Evolutionary conservation across 2,888 invertebrate genomes (phyloP), one percentile per base, ranked within the genome.

Genomic region (Pachycephus smyrnensis): DNA sequence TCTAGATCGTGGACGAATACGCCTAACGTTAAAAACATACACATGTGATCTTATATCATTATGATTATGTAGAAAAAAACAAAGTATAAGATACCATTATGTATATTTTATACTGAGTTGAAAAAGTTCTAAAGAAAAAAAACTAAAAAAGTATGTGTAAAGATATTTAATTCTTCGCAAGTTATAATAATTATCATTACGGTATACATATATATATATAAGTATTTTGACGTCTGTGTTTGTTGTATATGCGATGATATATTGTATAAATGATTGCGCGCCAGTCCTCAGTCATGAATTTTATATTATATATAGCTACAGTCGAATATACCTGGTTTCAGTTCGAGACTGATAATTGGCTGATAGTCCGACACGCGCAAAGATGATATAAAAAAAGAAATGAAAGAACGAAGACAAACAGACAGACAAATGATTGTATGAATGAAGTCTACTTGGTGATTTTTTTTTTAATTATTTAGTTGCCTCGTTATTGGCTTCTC

Each of bases 51-150:
- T 86, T 85, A 86, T 87, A 85, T 86, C 88, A 87, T 86, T 88
- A 87, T 85, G 83, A 86, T 87, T 86, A 87, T 81, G 84, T 85
- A 84, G 84, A 73, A 69, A 69, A 82, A 86, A 86, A 83, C 86
- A 87, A 86, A 88, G 84, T 86, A 87, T 87, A 87, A 86, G 82
- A 86, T 84, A 87, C 86, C 88, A 87, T 89, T 87, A 87, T 82
- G 86, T 89, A 87, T 88, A 86, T 89, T 88, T 89, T 88, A 85
- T 89, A 89, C 87, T 87, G 86, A 87, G 84, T 86, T 86, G 81
- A 84, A 81, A 23, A 83, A 81, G 37, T 83, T 83, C 78, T 81
- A 79, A 77, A 79, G 82, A 80, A 81, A 84, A 82, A 82, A 80
- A 82, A 75, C 81, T 81, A 75, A 79, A 81, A 83, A 85, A 71